Conservation (phyloP, 2,113 vertebrate species). For the Siniperca knerii region DNA sequence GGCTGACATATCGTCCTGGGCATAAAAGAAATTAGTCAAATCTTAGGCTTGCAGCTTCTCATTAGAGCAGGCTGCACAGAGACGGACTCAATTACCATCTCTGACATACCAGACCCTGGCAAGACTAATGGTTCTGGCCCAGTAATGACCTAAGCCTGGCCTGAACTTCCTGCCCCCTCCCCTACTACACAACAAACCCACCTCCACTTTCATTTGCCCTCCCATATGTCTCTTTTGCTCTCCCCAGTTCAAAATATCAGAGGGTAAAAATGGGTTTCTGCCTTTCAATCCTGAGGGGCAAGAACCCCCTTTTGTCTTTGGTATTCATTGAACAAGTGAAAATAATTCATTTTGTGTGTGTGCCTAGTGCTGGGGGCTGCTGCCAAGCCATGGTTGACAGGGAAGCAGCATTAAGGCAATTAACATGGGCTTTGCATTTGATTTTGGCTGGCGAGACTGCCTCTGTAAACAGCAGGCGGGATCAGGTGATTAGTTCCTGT, state of each 20-base stretch:
- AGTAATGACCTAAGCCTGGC: conserved; percentile 43
- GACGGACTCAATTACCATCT: conserved; percentile 72
- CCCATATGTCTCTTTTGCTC: conserved; percentile 6
- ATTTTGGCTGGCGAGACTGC: conserved; percentile 66
- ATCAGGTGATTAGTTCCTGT: conserved; percentile 74
- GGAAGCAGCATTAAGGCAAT: conserved; percentile 77
- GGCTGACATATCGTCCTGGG: conserved; percentile 55
- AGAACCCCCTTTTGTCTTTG: conserved; percentile 28
- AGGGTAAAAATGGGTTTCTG: conserved; percentile 33
- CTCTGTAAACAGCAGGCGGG: conserved; percentile 72
- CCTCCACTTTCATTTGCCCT: conserved; percentile 40
- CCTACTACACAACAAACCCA: conserved; percentile 3
- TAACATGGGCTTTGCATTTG: conserved; percentile 77
- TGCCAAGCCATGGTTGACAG: conserved; percentile 68
- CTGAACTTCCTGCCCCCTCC: conserved; percentile 44
- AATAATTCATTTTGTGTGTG: conserved; percentile 47
- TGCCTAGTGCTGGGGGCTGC: conserved; percentile 27
- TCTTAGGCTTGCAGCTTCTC: conserved; percentile 68
- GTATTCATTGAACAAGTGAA: conserved; percentile 51
- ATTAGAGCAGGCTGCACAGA: conserved; percentile 66
- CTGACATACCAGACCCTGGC: conserved; percentile 44
- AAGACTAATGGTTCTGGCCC: conserved; percentile 53
- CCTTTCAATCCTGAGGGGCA: conserved; percentile 32
- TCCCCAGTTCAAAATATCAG: conserved; percentile 34
- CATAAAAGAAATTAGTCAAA: conserved; percentile 69